Conservation (phyloP, 2,888 invertebrate species). For the Ormia ochracea region DNA sequence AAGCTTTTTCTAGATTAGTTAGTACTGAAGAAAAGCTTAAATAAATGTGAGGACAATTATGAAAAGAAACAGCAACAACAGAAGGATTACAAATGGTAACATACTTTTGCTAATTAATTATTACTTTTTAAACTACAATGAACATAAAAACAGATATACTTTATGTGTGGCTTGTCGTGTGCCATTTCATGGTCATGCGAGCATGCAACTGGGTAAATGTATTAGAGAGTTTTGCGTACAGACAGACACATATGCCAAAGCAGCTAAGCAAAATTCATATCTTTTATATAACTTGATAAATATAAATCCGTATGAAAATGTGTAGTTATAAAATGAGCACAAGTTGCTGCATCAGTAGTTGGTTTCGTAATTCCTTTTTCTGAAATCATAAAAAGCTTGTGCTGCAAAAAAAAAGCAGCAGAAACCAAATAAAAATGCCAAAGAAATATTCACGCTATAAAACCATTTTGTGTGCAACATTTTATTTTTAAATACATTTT, state of each 20-base stretch:
- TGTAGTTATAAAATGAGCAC: neutral
- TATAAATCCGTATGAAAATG: neutral
- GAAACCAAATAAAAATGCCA: neutral
- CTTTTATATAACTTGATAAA: neutral
- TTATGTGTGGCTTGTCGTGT: neutral
- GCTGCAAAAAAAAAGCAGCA: neutral
- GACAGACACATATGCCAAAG: neutral
- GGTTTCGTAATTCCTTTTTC: slow-evolving; percentile 7
- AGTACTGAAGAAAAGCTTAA: neutral
- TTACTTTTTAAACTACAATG: slow-evolving; percentile 40
- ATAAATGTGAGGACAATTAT: slow-evolving; percentile 38
- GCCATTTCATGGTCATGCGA: slow-evolving; percentile 60
- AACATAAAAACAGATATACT: neutral
- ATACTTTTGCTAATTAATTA: slow-evolving; percentile 67
- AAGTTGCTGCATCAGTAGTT: neutral
- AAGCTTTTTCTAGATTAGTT: neutral
- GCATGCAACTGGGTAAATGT: slow-evolving; percentile 18
- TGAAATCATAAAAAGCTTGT: neutral
- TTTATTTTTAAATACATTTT: slow-evolving; percentile 1
- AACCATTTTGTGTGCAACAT: slow-evolving; percentile 31
- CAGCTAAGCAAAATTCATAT: neutral
- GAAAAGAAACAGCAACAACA: slow-evolving; percentile 14
- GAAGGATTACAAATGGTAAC: slow-evolving; percentile 56
- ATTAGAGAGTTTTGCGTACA: neutral
- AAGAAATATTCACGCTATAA: slow-evolving; percentile 33